Evolutionary conservation across 2,797 vertebrate genomes (phyloP).

Genomic region (Paramormyrops hopkinsi): DNA sequence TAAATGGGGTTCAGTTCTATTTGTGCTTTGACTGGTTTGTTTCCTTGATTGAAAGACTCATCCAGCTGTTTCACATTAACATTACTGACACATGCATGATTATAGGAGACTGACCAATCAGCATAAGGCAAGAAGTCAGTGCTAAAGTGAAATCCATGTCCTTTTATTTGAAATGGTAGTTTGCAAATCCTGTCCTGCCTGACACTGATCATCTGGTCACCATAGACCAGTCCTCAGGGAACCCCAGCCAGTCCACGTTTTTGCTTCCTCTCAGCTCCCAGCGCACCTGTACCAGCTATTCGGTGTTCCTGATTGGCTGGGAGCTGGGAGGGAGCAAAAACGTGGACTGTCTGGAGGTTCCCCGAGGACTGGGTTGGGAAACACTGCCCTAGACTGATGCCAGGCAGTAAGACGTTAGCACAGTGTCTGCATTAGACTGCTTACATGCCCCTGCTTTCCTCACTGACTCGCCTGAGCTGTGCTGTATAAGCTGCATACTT

Average conservation of each 20-base stretch:
- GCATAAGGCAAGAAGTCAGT: background rate
- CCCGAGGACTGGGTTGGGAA: too few species aligned
- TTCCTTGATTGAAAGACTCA: background rate
- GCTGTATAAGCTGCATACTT: slow-evolving; percentile 48
- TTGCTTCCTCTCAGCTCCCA: too few species aligned
- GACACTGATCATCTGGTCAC: background rate
- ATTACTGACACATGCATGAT: background rate
- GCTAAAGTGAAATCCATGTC: background rate
- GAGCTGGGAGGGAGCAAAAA: too few species aligned
- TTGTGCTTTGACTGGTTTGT: background rate
- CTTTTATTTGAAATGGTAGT: background rate
- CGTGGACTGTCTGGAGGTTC: too few species aligned
- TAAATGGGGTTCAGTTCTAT: background rate
- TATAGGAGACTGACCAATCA: background rate
- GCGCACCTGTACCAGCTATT: too few species aligned
- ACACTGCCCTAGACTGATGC: background rate
- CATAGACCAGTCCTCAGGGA: too few species aligned
- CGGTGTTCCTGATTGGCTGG: too few species aligned
- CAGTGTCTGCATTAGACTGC: background rate
- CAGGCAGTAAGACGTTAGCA: background rate
- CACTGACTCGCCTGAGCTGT: background rate
- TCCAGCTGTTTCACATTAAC: background rate
- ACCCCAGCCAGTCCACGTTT: too few species aligned
- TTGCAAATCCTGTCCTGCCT: background rate
- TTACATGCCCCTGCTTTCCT: background rate